phyloP scores from a whole-genome alignment of 2,888 invertebrate genomes.

The Drosophila incognita region DNA sequence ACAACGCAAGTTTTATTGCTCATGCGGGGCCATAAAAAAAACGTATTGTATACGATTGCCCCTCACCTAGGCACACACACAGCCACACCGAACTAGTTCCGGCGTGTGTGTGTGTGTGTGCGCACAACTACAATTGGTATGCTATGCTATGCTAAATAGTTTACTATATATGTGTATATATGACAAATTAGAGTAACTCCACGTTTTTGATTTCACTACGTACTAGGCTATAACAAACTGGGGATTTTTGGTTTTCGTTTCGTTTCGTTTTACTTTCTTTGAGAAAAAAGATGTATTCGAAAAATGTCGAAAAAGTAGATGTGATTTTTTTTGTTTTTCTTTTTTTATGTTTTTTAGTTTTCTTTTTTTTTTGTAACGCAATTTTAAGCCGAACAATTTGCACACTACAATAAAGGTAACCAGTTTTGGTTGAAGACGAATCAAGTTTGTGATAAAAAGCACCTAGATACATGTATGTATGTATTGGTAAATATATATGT shows the following conservation, averaged over 20 bases:
- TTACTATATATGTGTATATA: conserved; percentile 21
- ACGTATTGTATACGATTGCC: conserved; percentile 53
- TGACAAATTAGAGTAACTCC: conserved; percentile 68
- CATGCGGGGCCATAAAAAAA: conserved; percentile 14
- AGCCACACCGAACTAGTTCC: conserved; percentile 45
- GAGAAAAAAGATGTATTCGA: conserved; percentile 59
- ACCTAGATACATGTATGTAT: conserved; percentile 54
- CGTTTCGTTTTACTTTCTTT: conserved; percentile 65
- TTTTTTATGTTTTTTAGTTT: not conserved
- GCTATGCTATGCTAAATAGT: conserved; percentile 30
- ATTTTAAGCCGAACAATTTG: conserved; percentile 44
- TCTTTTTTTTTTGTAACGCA: conserved; percentile 15
- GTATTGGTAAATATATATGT: conserved; percentile 33
- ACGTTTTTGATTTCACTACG: conserved; percentile 50
- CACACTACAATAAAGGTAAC: conserved; percentile 33
- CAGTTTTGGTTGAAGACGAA: conserved; percentile 27
- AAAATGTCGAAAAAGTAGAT: conserved; percentile 36
- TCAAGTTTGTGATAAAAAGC: conserved; percentile 48
- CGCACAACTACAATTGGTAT: conserved; percentile 42
- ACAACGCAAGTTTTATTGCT: conserved; percentile 68
- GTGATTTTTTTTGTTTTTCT: not conserved
- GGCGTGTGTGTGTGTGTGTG: conserved; percentile 20
- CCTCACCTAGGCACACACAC: conserved; percentile 11
- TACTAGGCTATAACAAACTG: conserved; percentile 54
- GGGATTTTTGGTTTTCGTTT: not conserved